Percentiles rank a stretch among this genome's conserved stretches.
Evolutionary conservation across 2,888 invertebrate species (phyloP).

Genomic region (Serrognathus titanus): DNA sequence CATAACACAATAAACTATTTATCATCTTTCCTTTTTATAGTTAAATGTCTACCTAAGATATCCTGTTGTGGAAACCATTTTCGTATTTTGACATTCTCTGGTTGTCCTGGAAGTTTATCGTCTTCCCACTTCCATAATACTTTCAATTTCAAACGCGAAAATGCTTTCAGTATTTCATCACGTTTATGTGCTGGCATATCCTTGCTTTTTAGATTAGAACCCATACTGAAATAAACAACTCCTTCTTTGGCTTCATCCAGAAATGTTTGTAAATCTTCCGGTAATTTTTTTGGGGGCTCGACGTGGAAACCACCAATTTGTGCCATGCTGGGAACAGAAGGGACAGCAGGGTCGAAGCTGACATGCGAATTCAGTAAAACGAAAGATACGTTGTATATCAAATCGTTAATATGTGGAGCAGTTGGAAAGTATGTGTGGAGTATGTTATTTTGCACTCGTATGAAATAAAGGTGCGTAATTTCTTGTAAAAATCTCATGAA

Average conservation of each 20-base stretch:
- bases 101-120: slow-evolving; percentile 39
- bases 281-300: slow-evolving; percentile 28
- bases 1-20: no score
- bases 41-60: slow-evolving; percentile 21
- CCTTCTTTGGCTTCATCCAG: slow-evolving; percentile 55
- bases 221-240: slow-evolving; percentile 59
- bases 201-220: slow-evolving; percentile 57
- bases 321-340: slow-evolving; percentile 54
- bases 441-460: slow-evolving; percentile 30
- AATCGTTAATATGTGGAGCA: slow-evolving; percentile 29
- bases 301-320: slow-evolving; percentile 57
- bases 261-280: slow-evolving; percentile 51
- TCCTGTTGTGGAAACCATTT: slow-evolving; percentile 50
- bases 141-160: slow-evolving; percentile 55
- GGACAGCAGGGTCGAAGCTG: slow-evolving; percentile 50
- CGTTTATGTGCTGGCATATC: slow-evolving; percentile 54
- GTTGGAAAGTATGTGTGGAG: slow-evolving; percentile 36
- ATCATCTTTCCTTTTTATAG: not conserved
- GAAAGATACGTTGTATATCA: slow-evolving; percentile 33
- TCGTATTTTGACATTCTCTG: slow-evolving; percentile 44
- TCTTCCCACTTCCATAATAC: slow-evolving; percentile 56
- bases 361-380: slow-evolving; percentile 47
- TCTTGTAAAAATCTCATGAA: slow-evolving; percentile 38
- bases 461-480: slow-evolving; percentile 29
- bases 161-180: slow-evolving; percentile 54